Evolutionary conservation across 2,797 vertebrate species (phyloP).

Genomic region (Odontamblyopus rebecca): DNA sequence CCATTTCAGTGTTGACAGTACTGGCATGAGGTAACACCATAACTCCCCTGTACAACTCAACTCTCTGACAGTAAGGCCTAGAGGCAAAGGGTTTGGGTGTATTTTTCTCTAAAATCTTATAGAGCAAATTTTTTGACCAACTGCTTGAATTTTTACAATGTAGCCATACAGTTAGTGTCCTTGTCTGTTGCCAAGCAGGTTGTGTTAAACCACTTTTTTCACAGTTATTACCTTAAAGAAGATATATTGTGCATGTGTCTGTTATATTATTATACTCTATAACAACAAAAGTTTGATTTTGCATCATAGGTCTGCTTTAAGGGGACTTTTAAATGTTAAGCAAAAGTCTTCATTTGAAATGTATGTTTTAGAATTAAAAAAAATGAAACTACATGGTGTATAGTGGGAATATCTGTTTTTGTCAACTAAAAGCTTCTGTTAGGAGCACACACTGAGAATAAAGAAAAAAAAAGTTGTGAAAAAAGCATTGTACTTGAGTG

Average conservation of each 20-base stretch:
- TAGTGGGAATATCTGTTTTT: background rate
- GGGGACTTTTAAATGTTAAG: too few relatives aligned
- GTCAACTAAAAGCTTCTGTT: background rate
- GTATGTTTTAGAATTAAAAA: too few relatives aligned
- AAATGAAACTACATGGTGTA: too few relatives aligned
- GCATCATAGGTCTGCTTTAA: too few relatives aligned
- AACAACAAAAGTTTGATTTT: too few relatives aligned
- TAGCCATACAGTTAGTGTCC: background rate
- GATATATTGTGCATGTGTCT: too few relatives aligned
- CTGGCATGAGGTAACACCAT: conserved; percentile 2
- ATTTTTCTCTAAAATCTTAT: background rate
- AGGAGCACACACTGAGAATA: background rate
- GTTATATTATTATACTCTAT: too few relatives aligned
- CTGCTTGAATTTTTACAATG: background rate
- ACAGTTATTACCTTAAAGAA: background rate
- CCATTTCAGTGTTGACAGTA: background rate
- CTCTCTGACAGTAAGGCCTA: background rate
- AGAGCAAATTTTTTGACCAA: background rate
- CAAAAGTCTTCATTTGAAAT: too few relatives aligned
- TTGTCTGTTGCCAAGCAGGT: background rate
- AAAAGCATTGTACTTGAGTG: background rate
- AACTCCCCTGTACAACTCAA: background rate
- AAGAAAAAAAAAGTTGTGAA: background rate
- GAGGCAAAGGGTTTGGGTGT: background rate
- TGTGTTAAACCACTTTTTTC: background rate